These are phyloP conservation scores for Pipistrellus nathusii DNA, from an alignment of 2,797 vertebrate species.

Conservation along the genomic window DNA sequence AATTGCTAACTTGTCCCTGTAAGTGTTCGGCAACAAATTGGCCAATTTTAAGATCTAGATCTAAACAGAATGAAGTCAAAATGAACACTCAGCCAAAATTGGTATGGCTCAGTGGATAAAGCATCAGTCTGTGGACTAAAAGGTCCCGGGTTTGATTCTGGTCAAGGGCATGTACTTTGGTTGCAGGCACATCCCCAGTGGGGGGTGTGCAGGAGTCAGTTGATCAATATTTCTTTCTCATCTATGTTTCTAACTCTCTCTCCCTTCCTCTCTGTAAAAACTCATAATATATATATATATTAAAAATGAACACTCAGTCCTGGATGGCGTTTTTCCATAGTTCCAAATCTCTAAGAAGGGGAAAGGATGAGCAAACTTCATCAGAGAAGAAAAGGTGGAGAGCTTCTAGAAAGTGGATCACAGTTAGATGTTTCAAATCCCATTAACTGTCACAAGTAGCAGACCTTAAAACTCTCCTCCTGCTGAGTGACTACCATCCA, in stretches of 20 bases:
- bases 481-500: neutral
- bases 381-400: too few relatives aligned
- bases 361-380: neutral
- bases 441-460: rapidly evolving
- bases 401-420: neutral
- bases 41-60: neutral
- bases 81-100: neutral
- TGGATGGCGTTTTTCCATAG: neutral
- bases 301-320: neutral
- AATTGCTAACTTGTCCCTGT: neutral
- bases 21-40: neutral
- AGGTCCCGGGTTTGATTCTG: too few relatives aligned
- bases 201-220: too few relatives aligned
- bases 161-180: too few relatives aligned
- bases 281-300: too few relatives aligned
- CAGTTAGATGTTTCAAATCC: neutral
- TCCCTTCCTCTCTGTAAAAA: too few relatives aligned
- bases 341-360: neutral
- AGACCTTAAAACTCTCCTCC: neutral
- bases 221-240: too few relatives aligned
- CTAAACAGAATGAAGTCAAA: neutral
- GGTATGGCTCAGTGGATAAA: too few relatives aligned
- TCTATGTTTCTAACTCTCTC: too few relatives aligned
- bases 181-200: too few relatives aligned
- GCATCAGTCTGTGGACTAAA: too few relatives aligned